phyloP scores from a whole-genome alignment of 2,888 invertebrate genomes.

The Erebia aethiops region DNA sequence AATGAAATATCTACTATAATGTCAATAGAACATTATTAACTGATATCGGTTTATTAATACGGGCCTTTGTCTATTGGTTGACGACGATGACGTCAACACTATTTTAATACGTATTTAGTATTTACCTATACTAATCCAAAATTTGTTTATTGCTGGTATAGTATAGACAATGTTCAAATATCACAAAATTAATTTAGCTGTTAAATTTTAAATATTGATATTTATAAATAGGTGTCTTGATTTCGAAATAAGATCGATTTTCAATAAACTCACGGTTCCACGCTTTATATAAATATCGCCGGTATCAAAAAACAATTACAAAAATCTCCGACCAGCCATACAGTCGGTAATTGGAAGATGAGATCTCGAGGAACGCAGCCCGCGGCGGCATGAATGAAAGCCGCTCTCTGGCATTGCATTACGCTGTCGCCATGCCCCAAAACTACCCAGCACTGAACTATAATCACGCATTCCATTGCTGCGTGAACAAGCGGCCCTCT shows the following conservation, averaged over 20 bases:
- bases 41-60: too few relatives aligned
- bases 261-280: constrained; percentile 24
- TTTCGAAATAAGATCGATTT: constrained; percentile 5
- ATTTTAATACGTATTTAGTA: too few relatives aligned
- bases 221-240: neutral
- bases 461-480: constrained; percentile 51
- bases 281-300: constrained; percentile 48
- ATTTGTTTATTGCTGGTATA: too few relatives aligned
- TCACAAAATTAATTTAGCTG: neutral
- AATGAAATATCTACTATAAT: too few relatives aligned
- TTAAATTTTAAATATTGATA: neutral
- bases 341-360: constrained; percentile 79
- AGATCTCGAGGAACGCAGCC: constrained; percentile 79
- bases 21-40: too few relatives aligned
- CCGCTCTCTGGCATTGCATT: constrained; percentile 73
- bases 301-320: constrained; percentile 70
- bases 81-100: too few relatives aligned
- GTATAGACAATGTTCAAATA: too few relatives aligned
- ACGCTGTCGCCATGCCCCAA: constrained; percentile 50
- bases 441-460: constrained; percentile 32
- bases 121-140: too few relatives aligned
- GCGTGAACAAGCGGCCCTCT: constrained; percentile 6
- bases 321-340: constrained; percentile 67
- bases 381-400: constrained; percentile 82
- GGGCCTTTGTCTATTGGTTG: too few relatives aligned